phyloP scores from a whole-genome alignment of 2,888 invertebrate genomes.

The Eristalinus sepulchralis region DNA sequence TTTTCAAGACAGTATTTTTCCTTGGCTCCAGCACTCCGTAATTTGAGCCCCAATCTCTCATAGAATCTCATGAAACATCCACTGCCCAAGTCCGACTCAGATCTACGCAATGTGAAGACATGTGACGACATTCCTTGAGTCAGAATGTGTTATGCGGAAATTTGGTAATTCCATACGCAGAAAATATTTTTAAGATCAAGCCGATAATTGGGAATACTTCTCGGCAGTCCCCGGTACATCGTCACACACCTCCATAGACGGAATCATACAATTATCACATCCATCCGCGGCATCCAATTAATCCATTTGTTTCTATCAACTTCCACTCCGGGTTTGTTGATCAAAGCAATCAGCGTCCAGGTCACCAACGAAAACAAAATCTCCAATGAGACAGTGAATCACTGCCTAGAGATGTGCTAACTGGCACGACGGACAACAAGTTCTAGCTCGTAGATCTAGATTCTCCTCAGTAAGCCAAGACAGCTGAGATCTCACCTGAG shows the following conservation, averaged over 20 bases:
- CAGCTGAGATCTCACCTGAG: background rate
- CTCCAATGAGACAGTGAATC: background rate
- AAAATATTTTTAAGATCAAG: background rate
- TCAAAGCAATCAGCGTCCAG: background rate
- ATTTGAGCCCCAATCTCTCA: too few relatives aligned
- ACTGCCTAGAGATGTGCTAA: background rate
- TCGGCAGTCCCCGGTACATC: background rate
- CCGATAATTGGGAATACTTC: background rate
- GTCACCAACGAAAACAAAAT: background rate
- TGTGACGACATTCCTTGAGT: too few relatives aligned
- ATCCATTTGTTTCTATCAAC: background rate
- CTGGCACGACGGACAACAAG: background rate
- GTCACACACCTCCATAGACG: background rate
- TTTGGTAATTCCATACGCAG: too few relatives aligned
- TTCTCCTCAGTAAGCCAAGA: background rate
- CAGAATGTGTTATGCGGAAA: too few relatives aligned
- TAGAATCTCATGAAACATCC: too few relatives aligned
- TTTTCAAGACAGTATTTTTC: too few relatives aligned
- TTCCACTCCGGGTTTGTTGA: background rate
- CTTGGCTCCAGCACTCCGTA: too few relatives aligned
- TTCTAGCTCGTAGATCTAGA: background rate
- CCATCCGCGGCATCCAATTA: background rate
- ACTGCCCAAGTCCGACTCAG: too few relatives aligned
- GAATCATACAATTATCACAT: background rate
- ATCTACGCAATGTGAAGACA: too few relatives aligned